A percentile compares a stretch with the other conserved stretches of the same genome.
These are phyloP conservation scores for Operophtera brumata DNA, from an alignment of 2,888 invertebrate species.

Conservation along the genomic window DNA sequence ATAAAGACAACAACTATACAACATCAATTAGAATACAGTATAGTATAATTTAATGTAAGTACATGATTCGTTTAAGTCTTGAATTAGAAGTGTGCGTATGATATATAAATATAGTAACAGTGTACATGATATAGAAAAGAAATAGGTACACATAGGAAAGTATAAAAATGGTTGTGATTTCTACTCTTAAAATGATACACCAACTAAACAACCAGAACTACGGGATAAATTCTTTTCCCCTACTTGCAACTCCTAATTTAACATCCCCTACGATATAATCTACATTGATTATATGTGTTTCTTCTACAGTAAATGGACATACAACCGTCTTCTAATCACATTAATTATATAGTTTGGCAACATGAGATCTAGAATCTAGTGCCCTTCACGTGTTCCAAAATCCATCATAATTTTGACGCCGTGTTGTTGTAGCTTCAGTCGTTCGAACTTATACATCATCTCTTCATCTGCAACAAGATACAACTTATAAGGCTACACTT, in stretches of 20 bases:
- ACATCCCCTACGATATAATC: slow-evolving; percentile 28
- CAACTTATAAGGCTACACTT: slow-evolving; percentile 2
- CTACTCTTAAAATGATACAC: slow-evolving; percentile 35
- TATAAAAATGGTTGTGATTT: slow-evolving; percentile 43
- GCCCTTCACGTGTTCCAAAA: slow-evolving; percentile 25
- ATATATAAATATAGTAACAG: slow-evolving; percentile 40
- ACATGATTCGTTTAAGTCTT: slow-evolving; percentile 72
- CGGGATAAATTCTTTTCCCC: slow-evolving; percentile 55
- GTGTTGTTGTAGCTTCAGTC: slow-evolving; percentile 46
- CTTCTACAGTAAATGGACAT: slow-evolving; percentile 78
- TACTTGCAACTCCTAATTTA: slow-evolving; percentile 35
- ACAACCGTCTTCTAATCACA: slow-evolving; percentile 66
- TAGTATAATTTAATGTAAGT: slow-evolving; percentile 43
- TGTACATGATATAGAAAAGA: slow-evolving; percentile 23
- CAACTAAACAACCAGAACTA: slow-evolving; percentile 52
- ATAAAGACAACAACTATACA: slow-evolving; percentile 66
- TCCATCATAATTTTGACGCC: slow-evolving; percentile 28
- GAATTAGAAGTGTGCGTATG: slow-evolving; percentile 73
- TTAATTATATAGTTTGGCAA: slow-evolving; percentile 70
- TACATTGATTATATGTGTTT: slow-evolving; percentile 52
- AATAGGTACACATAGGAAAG: slow-evolving; percentile 30
- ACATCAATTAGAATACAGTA: slow-evolving; percentile 51
- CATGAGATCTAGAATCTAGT: slow-evolving; percentile 50
- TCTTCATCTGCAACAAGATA: slow-evolving; percentile 67
- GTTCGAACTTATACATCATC: slow-evolving; percentile 42